A percentile compares a stretch with the other conserved stretches of the same genome.
Conservation (phyloP, 2,113 vertebrate species). For the Anoura caudifer region DNA sequence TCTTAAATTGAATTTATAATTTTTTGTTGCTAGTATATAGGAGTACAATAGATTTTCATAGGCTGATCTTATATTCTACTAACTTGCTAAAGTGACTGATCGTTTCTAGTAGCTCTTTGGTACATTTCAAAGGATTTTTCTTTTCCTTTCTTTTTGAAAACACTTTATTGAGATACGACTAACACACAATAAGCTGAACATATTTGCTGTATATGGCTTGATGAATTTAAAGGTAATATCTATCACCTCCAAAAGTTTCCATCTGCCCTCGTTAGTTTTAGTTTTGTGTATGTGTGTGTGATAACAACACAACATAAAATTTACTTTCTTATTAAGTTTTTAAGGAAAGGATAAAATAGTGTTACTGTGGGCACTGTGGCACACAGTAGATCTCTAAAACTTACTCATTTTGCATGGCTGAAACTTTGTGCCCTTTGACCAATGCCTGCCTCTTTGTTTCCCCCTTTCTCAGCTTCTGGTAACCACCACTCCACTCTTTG, state of each 20-base stretch:
- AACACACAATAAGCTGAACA: not conserved
- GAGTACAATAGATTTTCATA: not conserved
- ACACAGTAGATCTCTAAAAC: not conserved
- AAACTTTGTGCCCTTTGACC: not conserved
- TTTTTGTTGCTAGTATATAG: not conserved
- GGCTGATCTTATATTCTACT: not conserved
- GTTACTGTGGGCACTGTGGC: not conserved
- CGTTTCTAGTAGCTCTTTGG: not conserved
- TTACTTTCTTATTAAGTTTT: not conserved
- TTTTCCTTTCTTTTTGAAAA: not conserved
- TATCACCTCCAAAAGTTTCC: not conserved
- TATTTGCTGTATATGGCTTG: not conserved
- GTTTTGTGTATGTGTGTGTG: not conserved
- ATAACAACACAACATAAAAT: not conserved
- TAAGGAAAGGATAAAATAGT: not conserved
- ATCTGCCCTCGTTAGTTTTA: not conserved
- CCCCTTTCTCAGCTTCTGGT: not conserved
- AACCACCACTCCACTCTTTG: not conserved
- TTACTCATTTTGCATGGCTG: not conserved
- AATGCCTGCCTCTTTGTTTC: not conserved
- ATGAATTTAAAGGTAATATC: not conserved
- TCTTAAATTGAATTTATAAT: not conserved
- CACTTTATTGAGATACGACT: not conserved
- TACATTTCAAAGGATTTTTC: not conserved
- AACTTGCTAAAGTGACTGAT: not conserved